Percentiles rank a stretch among this genome's conserved stretches.
Conservation (phyloP, 2,113 vertebrate species). For the Protobothrops mucrosquamatus region DNA sequence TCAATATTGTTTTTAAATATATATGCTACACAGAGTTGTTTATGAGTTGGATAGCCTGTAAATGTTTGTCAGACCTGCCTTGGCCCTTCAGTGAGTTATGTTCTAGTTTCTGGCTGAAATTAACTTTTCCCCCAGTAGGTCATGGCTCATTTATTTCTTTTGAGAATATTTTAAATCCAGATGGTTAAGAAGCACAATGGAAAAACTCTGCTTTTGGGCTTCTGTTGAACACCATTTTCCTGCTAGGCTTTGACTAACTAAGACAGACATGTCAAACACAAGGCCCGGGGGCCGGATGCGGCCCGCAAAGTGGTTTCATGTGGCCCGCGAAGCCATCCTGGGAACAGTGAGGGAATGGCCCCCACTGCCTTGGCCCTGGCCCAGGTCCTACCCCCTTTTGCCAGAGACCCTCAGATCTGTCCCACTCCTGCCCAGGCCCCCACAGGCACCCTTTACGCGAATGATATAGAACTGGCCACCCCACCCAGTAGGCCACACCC, state of each 20-base stretch:
- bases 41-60: background rate
- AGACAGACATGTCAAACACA: background rate
- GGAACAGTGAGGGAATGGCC: too few species aligned
- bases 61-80: background rate
- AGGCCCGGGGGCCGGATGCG: too few species aligned
- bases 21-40: background rate
- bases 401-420: too few species aligned
- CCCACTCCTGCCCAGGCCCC: too few species aligned
- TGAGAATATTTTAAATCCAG: background rate
- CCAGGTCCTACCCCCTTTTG: too few species aligned
- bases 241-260: background rate
- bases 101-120: background rate
- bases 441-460: too few species aligned
- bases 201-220: background rate
- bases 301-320: too few species aligned
- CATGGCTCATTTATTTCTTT: background rate
- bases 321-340: too few species aligned
- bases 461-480: too few species aligned
- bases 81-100: background rate
- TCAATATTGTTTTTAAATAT: background rate
- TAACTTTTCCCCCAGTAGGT: background rate
- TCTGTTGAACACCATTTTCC: background rate
- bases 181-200: background rate
- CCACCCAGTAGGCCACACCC: too few species aligned
- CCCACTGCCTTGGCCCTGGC: too few species aligned